Evolutionary conservation across 2,113 vertebrate species (phyloP), one percentile per base, ranked within the genome.

Genomic region (Probosciger aterrimus): DNA sequence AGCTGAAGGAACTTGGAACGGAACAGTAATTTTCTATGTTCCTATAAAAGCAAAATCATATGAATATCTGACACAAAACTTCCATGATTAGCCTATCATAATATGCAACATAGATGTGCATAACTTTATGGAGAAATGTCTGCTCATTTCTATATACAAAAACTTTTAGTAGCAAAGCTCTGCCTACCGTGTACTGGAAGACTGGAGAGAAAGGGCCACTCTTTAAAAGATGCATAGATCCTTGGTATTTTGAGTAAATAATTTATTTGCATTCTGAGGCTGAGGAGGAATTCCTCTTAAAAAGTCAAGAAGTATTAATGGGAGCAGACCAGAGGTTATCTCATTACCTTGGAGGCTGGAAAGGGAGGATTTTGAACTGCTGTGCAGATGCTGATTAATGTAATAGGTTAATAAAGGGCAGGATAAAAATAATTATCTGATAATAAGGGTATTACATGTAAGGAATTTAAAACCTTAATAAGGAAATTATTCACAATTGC

Each of bases 351-450:
- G 71, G 67, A 73, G 79, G 59, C 68, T 91, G 90, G 71, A 75
- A 91, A 95, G 55, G 67, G 74, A 92, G 71, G 77, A 67, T 94
- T 90, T 74, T 93, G 59, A 93, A 86, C 53, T 90, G 82, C 75
- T 75, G 50, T 64, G 59, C 18, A 94, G 82, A 82, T 92, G 71
- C 55, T 96, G 93, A 96, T 96, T 95, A 95, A 97, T 96, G 46
- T 63, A 86, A 71, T 53, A 87, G 64, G 83, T 93, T 96, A 97
- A 96, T 93, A 95, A 96, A 96, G 94, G 78, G 81, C 92, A 97
- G 49, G 47, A 91, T 74, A 85, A 90, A 91, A 90, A 90, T 49
- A 83, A 79, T 87, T 76, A 88, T 84, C 46, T 93, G 50, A 81
- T 93, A 84, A 80, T 67, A 89, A 82, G 31, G 55, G 8, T 55